Conservation (phyloP, 2,888 invertebrate species). For the Amblyjoppa fuscipennis region DNA sequence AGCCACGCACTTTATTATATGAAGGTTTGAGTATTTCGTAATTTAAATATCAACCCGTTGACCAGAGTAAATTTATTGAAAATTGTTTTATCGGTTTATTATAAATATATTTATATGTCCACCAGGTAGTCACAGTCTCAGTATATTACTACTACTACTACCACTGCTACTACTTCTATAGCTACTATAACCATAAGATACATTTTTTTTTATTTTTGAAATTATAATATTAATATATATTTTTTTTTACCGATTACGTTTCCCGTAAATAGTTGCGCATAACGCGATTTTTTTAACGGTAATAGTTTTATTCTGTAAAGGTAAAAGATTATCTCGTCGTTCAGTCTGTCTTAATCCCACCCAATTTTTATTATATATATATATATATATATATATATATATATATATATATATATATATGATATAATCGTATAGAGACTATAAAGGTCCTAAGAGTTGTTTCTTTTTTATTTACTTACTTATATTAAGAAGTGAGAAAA, state of each 20-base stretch:
- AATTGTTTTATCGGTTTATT: slow-evolving; percentile 23
- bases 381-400: too few relatives aligned
- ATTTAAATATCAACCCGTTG: slow-evolving; percentile 41
- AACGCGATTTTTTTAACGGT: slow-evolving; percentile 39
- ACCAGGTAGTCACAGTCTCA: slow-evolving; percentile 42
- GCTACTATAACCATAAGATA: not conserved
- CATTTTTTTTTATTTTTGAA: slow-evolving; percentile 9
- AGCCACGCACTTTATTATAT: slow-evolving; percentile 17
- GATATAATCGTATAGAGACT: slow-evolving; percentile 45
- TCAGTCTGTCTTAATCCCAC: slow-evolving; percentile 13
- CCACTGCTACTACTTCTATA: slow-evolving; percentile 14
- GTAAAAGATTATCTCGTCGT: slow-evolving; percentile 38
- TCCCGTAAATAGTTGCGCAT: slow-evolving; percentile 49
- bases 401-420: not conserved
- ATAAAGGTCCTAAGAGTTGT: slow-evolving; percentile 11
- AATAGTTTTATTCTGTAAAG: slow-evolving; percentile 47
- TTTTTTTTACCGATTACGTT: slow-evolving; percentile 20
- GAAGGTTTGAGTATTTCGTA: slow-evolving; percentile 51
- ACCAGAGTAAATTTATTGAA: slow-evolving; percentile 25
- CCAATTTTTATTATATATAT: slow-evolving; percentile 14
- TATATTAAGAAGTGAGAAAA: not conserved
- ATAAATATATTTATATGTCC: slow-evolving; percentile 34
- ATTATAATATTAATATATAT: not conserved
- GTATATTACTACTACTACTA: slow-evolving; percentile 27
- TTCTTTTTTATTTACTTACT: not conserved